Conservation (phyloP, 2,797 vertebrate species). For the Phrynocephalus forsythii region DNA sequence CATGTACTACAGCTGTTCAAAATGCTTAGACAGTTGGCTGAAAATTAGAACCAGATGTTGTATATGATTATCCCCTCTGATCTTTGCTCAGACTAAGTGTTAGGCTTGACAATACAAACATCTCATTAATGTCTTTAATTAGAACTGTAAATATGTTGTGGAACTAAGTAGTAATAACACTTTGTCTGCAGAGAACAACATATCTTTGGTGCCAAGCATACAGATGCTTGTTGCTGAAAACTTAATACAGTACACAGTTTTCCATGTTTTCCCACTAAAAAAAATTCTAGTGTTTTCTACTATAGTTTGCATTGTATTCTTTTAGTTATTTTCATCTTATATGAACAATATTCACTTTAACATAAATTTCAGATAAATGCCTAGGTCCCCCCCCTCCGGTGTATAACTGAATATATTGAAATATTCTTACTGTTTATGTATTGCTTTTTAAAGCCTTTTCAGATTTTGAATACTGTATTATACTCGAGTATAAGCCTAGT, state of each 20-base stretch:
- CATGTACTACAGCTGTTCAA: slow-evolving; percentile 15
- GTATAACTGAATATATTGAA: background rate
- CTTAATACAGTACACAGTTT: background rate
- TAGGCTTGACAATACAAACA: slow-evolving; percentile 45
- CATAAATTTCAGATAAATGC: background rate
- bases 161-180: slow-evolving; percentile 49
- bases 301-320: background rate
- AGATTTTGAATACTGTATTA: background rate
- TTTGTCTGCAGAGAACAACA: slow-evolving; percentile 13
- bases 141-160: slow-evolving; percentile 50
- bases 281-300: slow-evolving; percentile 13
- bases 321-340: slow-evolving; percentile 9
- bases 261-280: background rate
- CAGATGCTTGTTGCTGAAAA: slow-evolving; percentile 21
- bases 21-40: slow-evolving; percentile 51
- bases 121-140: slow-evolving; percentile 64
- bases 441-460: background rate
- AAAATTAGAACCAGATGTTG: slow-evolving; percentile 62
- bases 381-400: background rate
- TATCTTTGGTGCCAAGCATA: background rate
- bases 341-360: background rate
- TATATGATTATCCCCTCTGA: slow-evolving; percentile 45
- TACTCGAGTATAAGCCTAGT: too few relatives aligned
- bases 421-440: background rate
- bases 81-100: slow-evolving; percentile 46